Conservation (phyloP, 2,113 vertebrate genomes). For the Dendropsophus ebraccatus region DNA sequence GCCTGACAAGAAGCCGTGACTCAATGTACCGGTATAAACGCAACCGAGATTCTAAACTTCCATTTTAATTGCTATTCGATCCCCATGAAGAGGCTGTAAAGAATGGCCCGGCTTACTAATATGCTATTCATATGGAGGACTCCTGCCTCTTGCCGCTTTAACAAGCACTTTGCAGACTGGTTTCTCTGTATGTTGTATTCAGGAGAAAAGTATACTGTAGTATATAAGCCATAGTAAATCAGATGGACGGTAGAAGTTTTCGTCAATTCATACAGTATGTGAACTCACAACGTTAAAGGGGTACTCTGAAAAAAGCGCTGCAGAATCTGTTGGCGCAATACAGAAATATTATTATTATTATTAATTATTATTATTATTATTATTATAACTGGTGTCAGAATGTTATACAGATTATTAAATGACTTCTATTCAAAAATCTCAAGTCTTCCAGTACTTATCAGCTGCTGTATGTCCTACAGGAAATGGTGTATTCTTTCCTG, state of each 20-base stretch:
- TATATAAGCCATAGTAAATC: neutral
- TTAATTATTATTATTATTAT: too few relatives aligned
- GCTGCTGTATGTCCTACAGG: too few relatives aligned
- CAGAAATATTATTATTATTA: too few relatives aligned
- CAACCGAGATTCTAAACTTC: slow-evolving; percentile 39
- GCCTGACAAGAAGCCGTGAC: slow-evolving; percentile 29
- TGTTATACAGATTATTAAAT: too few relatives aligned
- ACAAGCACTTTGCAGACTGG: neutral
- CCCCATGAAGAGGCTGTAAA: slow-evolving; percentile 51
- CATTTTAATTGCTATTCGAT: slow-evolving; percentile 58
- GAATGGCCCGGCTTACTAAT: slow-evolving; percentile 14
- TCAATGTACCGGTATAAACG: slow-evolving; percentile 43
- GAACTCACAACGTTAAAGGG: too few relatives aligned
- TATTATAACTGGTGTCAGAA: too few relatives aligned
- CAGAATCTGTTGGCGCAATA: too few relatives aligned
- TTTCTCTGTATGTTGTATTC: slow-evolving; percentile 59
- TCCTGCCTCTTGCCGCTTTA: slow-evolving; percentile 20
- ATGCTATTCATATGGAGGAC: slow-evolving; percentile 32
- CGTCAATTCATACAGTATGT: too few relatives aligned
- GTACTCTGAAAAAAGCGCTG: too few relatives aligned
- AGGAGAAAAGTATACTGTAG: neutral
- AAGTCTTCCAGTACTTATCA: too few relatives aligned
- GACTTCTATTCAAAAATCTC: too few relatives aligned
- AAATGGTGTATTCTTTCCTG: too few relatives aligned
- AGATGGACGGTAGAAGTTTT: neutral